A percentile compares a stretch with the other conserved stretches of the same genome.
These are phyloP conservation scores for Andrena trimmerana DNA, from an alignment of 2,888 invertebrate genomes.

Conservation along the genomic window DNA sequence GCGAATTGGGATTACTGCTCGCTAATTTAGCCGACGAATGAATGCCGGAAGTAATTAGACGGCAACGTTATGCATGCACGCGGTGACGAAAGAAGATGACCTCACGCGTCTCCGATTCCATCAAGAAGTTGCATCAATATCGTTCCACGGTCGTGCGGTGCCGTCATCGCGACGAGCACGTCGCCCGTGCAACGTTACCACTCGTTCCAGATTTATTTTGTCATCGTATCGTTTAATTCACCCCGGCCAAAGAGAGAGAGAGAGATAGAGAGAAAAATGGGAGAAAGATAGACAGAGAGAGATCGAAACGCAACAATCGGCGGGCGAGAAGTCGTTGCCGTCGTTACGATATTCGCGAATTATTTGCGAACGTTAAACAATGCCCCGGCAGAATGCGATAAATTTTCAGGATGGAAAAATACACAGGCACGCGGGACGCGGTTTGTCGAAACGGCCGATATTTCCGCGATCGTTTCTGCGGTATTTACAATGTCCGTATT, in stretches of 20 bases:
- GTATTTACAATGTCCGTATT: constrained; percentile 57
- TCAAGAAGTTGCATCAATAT: constrained; percentile 54
- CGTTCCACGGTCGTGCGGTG: background rate
- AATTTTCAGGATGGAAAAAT: constrained; percentile 46
- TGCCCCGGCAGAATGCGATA: constrained; percentile 30
- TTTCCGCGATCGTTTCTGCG: constrained; percentile 51
- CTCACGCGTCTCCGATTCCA: constrained; percentile 64
- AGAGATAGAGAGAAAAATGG: background rate
- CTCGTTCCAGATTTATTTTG: constrained; percentile 12
- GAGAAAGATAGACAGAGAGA: background rate
- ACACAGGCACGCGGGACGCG: constrained; percentile 3
- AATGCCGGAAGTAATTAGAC: constrained; percentile 68
- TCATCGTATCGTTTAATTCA: background rate
- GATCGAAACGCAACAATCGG: background rate
- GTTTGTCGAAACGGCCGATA: constrained; percentile 20
- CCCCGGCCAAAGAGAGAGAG: too few species aligned
- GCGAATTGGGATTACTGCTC: constrained; percentile 51
- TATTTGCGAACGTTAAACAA: constrained; percentile 49
- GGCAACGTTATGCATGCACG: constrained; percentile 61
- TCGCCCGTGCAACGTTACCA: constrained; percentile 1
- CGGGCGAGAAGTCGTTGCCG: background rate
- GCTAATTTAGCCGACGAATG: constrained; percentile 63
- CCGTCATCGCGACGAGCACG: background rate
- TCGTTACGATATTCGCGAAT: constrained; percentile 33
- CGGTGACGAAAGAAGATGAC: constrained; percentile 66